A percentile compares a stretch with the other conserved stretches of the same genome.
Evolutionary conservation across 2,797 vertebrate species (phyloP).

Genomic region (Brachyrhaphis roseni): DNA sequence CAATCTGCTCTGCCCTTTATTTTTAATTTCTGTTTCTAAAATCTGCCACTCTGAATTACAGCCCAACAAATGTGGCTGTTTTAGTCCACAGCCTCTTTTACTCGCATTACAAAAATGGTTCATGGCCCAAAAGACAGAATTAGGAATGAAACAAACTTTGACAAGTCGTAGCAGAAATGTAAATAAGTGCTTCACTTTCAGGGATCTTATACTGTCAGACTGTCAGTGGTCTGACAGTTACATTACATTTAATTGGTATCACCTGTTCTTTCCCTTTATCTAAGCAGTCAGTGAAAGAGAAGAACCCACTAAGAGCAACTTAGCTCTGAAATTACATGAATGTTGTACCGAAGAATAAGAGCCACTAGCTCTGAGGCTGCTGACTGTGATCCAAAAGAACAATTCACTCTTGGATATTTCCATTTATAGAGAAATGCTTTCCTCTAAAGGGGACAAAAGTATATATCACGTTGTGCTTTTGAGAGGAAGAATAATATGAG

Average conservation of each 20-base stretch:
- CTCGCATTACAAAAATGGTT: conserved; percentile 1
- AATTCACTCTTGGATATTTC: conserved; percentile 1
- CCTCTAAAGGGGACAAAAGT: background rate
- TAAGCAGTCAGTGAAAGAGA: conserved; percentile 10
- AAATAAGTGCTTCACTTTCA: conserved; percentile 6
- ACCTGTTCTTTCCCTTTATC: conserved; percentile 16
- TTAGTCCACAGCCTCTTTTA: background rate
- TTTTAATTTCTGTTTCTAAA: background rate
- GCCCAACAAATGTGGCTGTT: background rate
- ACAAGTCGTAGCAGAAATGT: conserved; percentile 15
- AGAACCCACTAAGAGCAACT: background rate
- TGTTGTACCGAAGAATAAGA: conserved; percentile 1
- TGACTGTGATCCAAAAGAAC: conserved; percentile 4
- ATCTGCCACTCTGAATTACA: conserved; percentile 9
- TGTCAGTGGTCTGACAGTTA: background rate
- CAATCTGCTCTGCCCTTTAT: background rate
- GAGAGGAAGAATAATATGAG: background rate
- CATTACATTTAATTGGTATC: conserved; percentile 6
- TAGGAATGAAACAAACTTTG: background rate
- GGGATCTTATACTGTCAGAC: background rate
- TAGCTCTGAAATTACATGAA: conserved; percentile 7
- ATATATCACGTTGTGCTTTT: background rate
- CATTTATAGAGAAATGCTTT: background rate
- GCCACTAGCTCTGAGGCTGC: conserved; percentile 1
- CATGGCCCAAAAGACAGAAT: background rate